phyloP scores from a whole-genome alignment of 2,797 vertebrate genomes.

The Darevskia nairensis region DNA sequence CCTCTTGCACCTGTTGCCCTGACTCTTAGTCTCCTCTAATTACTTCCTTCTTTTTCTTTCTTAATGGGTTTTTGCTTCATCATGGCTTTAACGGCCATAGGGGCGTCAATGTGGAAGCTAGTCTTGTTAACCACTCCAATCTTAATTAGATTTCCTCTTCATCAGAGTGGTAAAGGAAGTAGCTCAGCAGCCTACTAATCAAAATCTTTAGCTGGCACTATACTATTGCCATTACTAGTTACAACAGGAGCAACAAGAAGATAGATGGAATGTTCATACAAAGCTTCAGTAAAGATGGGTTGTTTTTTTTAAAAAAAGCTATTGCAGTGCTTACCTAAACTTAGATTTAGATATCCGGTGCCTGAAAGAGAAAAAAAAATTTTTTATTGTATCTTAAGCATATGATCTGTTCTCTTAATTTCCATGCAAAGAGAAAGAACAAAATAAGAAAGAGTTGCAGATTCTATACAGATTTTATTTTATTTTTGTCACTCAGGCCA shows the following conservation, averaged over 20 bases:
- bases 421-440: constrained; percentile 34
- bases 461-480: constrained; percentile 1
- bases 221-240: neutral
- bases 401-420: constrained; percentile 3
- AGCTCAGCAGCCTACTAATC: neutral
- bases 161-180: neutral
- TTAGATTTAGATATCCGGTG: constrained; percentile 99
- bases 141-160: constrained; percentile 2
- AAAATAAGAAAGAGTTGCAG: neutral
- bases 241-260: neutral
- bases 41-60: no score
- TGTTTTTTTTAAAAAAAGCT: neutral
- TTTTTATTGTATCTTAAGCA: constrained; percentile 53
- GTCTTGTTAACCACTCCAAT: neutral
- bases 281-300: neutral
- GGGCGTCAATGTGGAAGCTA: neutral
- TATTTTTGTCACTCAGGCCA: neutral
- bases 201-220: neutral
- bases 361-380: constrained; percentile 92
- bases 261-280: neutral
- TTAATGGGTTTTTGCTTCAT: no score
- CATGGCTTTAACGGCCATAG: no score
- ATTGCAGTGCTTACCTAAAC: constrained; percentile 93
- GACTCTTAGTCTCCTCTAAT: neutral
- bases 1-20: neutral